Conservation (phyloP, 2,797 vertebrate species). For the Melanotaenia maccullochi region DNA sequence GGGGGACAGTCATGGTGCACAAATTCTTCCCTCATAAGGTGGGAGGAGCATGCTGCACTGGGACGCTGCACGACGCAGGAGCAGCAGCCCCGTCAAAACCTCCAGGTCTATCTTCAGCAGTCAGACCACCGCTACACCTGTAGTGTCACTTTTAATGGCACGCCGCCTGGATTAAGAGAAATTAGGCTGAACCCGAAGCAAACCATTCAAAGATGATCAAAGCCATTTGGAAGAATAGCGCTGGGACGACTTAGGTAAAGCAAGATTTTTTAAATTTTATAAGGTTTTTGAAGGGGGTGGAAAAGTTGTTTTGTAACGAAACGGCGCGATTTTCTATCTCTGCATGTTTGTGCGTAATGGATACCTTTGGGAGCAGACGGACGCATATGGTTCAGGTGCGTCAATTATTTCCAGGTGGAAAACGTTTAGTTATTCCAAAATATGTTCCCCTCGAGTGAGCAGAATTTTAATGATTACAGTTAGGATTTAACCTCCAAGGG, state of each 20-base stretch:
- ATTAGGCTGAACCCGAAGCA: background rate
- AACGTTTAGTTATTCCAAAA: background rate
- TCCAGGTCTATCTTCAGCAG: slow-evolving; percentile 37
- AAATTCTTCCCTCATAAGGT: slow-evolving; percentile 34
- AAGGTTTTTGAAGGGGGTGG: background rate
- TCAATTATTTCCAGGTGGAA: slow-evolving; percentile 7
- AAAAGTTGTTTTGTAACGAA: slow-evolving; percentile 1
- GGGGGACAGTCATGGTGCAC: slow-evolving; percentile 53
- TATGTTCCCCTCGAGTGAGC: background rate
- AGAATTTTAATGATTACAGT: background rate
- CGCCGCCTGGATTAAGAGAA: slow-evolving; percentile 34
- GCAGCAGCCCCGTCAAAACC: slow-evolving; percentile 54
- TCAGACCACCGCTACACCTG: slow-evolving; percentile 47
- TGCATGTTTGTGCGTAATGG: slow-evolving; percentile 47
- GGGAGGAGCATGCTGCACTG: slow-evolving; percentile 73
- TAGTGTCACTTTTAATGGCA: slow-evolving; percentile 16
- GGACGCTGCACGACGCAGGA: slow-evolving; percentile 62
- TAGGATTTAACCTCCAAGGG: no score
- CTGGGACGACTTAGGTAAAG: slow-evolving; percentile 67
- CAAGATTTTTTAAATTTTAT: slow-evolving; percentile 6
- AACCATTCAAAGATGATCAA: slow-evolving; percentile 52
- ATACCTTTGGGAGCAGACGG: slow-evolving; percentile 30
- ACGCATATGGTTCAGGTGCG: slow-evolving; percentile 55
- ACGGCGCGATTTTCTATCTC: background rate
- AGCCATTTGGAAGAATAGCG: slow-evolving; percentile 36